A percentile compares a stretch with the other conserved stretches of the same genome.
Evolutionary conservation across 2,113 vertebrate genomes (phyloP).

Genomic region (Hiodon tergisus): DNA sequence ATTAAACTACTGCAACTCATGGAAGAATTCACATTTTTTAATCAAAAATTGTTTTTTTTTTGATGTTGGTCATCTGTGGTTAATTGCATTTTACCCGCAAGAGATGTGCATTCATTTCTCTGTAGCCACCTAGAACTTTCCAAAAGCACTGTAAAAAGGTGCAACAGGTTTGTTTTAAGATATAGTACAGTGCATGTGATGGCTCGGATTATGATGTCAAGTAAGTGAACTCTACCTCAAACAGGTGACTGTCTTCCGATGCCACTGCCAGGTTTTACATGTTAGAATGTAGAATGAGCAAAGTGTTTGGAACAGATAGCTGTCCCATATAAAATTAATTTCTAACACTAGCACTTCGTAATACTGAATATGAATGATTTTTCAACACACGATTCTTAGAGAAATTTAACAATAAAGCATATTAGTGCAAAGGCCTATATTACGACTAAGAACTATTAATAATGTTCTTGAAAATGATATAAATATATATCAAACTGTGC

Average conservation of each 20-base stretch:
- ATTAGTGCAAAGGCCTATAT: constrained; percentile 47
- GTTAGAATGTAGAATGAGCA: neutral
- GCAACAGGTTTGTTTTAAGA: too few relatives aligned
- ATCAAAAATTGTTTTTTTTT: neutral
- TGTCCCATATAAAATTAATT: neutral
- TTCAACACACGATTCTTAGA: constrained; percentile 26
- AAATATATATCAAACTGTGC: constrained; percentile 54
- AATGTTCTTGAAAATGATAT: constrained; percentile 40
- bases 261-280: neutral
- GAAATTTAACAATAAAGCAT: constrained; percentile 29
- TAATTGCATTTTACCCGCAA: constrained; percentile 12
- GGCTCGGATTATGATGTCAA: too few relatives aligned
- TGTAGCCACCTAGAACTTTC: too few relatives aligned
- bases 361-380: constrained; percentile 3
- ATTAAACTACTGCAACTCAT: neutral
- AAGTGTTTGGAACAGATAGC: neutral
- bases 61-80: neutral
- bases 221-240: neutral
- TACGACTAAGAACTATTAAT: constrained; percentile 19
- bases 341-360: constrained; percentile 1
- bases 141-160: too few relatives aligned
- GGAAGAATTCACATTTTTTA: constrained; percentile 19
- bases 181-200: too few relatives aligned
- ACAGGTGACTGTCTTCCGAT: neutral
- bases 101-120: neutral